Base-by-base conservation (phyloP, 2,113 vertebrate species). In the Muscicapa adusta region DNA sequence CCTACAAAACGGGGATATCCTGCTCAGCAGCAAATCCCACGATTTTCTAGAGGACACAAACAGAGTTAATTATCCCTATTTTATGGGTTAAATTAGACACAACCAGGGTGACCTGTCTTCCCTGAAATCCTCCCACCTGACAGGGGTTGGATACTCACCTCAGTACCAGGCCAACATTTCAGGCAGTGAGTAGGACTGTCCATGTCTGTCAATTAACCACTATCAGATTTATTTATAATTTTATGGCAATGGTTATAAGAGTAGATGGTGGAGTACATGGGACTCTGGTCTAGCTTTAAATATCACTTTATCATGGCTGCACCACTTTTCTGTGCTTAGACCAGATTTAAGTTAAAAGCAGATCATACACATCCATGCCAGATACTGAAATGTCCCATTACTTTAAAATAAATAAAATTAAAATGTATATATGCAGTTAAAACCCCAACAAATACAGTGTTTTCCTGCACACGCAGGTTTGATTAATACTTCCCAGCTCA, bases 341-440 rank as follows among this genome's bases (percentile, higher is more conserved):
- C 8, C 31, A 72, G 28, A 17, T 47, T 29, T 14, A 17, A 85
- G 16, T 29, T 66, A 74, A 54, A 29, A 81, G 53, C 47, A 85
- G 31, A 50, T 40, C 36, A 8, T 1, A 19, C 10, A 43, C 26
- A n/a, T 26, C 34, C 3, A 1, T 38, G 66, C 18, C 61, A 78
- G 26, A 17, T 19, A 47, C 20, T 58, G 61, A 77, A 56, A 72
- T 12, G 6, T 36, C 6, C 25, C 18, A 4, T 17, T 68, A 34
- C 14, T 88, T 18, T 1, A 71, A 76, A 63, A 60, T 3, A 48
- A 34, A 66, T 14, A 40, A 47, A 71, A 62, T 17, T 5, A 4
- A 74, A 66, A 48, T 8, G 0, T 9, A 16, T 2, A 8, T 1
- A 18, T 3, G 6, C 7, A 50, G 6, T 33, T 66, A 36, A 66